A percentile compares a stretch with the other conserved stretches of the same genome.
These are phyloP conservation scores for Triplophysa yarkandensis DNA, from an alignment of 2,797 vertebrate species.

Conservation along the genomic window DNA sequence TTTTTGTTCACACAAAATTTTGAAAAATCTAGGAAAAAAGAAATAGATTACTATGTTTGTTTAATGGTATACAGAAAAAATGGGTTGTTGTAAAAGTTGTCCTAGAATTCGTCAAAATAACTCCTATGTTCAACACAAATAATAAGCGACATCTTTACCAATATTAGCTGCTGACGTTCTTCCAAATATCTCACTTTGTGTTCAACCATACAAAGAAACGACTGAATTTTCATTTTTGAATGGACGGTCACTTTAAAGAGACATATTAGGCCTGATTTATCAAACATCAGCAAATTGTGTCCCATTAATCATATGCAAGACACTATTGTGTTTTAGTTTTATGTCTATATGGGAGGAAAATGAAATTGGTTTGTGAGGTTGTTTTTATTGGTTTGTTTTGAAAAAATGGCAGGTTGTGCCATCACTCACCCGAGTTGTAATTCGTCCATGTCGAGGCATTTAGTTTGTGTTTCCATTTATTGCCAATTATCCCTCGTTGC, in stretches of 20 bases:
- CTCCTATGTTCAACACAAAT: too few species aligned
- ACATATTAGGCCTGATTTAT: background rate
- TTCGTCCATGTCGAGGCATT: constrained; percentile 16
- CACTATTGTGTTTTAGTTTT: constrained; percentile 9
- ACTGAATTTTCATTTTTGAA: too few species aligned
- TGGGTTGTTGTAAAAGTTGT: too few species aligned
- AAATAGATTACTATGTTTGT: too few species aligned
- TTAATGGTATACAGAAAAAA: too few species aligned
- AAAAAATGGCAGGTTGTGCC: constrained; percentile 25
- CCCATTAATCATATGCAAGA: constrained; percentile 24
- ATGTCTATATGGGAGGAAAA: background rate
- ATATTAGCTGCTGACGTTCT: too few species aligned
- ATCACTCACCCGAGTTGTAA: constrained; percentile 18
- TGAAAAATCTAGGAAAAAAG: too few species aligned
- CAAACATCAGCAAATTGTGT: background rate
- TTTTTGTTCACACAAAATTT: too few species aligned
- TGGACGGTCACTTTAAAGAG: constrained; percentile 23
- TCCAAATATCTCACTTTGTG: too few species aligned
- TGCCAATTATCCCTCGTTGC: constrained; percentile 43
- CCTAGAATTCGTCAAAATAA: too few species aligned
- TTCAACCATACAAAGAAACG: too few species aligned
- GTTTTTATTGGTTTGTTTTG: constrained; percentile 38
- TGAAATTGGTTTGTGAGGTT: background rate
- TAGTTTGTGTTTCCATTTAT: constrained; percentile 33
- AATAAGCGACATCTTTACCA: too few species aligned